phyloP scores from a whole-genome alignment of 2,113 vertebrate genomes.

The Barnardius zonarius region DNA sequence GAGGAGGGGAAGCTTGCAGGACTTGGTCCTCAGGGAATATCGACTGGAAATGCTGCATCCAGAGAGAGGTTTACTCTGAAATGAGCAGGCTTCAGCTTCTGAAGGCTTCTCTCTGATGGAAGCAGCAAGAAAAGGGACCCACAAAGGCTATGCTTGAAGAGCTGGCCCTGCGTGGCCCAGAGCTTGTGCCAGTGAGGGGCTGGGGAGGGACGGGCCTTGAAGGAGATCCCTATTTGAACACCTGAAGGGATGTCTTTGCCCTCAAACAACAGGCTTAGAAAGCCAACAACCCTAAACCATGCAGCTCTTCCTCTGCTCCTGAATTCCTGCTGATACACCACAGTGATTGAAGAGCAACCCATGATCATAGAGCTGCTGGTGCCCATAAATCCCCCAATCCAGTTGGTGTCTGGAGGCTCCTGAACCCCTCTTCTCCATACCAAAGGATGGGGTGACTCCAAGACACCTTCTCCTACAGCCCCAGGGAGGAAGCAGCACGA shows the following conservation, averaged over 20 bases:
- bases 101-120: background rate
- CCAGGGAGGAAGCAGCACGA: background rate
- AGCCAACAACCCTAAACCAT: background rate
- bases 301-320: background rate
- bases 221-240: background rate
- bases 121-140: background rate
- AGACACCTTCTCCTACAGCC: background rate
- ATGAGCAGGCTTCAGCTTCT: background rate
- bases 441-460: background rate
- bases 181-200: background rate
- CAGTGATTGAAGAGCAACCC: background rate
- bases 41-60: background rate
- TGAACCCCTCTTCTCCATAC: background rate
- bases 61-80: background rate
- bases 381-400: background rate
- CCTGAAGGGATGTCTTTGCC: background rate
- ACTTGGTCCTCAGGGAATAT: background rate
- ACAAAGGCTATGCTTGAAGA: background rate
- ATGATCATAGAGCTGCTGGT: background rate
- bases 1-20: background rate
- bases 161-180: background rate
- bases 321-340: background rate
- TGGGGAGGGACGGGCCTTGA: background rate
- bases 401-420: background rate
- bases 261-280: rapidly evolving